Evolutionary conservation across 1,140 invertebrate species (phyloP).

Genomic region (Myzus persicae): DNA sequence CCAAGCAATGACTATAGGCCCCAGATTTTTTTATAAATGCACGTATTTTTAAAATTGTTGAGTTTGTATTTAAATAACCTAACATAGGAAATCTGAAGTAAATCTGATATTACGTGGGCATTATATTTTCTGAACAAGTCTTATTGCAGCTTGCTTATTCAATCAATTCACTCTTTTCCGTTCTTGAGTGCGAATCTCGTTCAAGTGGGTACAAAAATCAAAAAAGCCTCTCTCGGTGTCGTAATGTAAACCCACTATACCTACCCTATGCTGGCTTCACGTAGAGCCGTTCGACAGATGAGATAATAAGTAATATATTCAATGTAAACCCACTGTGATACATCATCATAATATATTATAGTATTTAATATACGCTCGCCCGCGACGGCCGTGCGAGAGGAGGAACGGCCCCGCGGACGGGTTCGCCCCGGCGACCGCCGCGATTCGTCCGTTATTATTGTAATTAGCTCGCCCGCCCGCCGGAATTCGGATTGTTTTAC

Average conservation of each 20-base stretch:
- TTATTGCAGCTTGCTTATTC: too few species aligned
- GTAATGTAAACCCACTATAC: too few species aligned
- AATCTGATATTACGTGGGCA: not conserved
- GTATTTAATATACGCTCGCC: not conserved
- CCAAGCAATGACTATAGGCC: too few species aligned
- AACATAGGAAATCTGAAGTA: not conserved
- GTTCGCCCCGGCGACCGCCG: not conserved
- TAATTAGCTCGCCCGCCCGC: slow-evolving; percentile 39
- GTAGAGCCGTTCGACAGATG: not conserved
- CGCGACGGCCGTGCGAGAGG: not conserved
- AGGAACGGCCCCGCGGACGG: not conserved
- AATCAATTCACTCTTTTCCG: not conserved
- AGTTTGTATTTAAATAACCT: too few species aligned
- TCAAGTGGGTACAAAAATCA: not conserved
- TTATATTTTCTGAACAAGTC: not conserved
- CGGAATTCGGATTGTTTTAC: slow-evolving; percentile 46
- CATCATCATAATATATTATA: not conserved
- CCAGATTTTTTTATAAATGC: too few species aligned
- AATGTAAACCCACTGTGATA: not conserved
- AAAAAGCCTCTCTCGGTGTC: not conserved
- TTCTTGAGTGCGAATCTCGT: not conserved
- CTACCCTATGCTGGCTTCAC: not conserved
- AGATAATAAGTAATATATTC: not conserved
- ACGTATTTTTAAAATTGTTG: too few species aligned
- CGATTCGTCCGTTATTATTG: slow-evolving; percentile 53